Conservation (phyloP, 2,797 vertebrate genomes). For the Clarias pachynema region DNA sequence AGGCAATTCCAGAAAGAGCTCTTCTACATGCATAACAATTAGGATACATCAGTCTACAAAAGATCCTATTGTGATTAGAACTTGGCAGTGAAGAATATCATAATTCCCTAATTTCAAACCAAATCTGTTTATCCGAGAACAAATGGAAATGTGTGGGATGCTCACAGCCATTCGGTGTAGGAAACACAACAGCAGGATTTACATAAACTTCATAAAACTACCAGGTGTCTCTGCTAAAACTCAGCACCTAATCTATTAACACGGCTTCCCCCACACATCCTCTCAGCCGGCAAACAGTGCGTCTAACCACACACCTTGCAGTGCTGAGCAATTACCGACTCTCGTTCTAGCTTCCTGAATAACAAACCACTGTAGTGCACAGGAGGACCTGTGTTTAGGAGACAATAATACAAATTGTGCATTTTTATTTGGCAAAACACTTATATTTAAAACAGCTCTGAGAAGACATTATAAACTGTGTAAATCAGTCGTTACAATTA, state of each 20-base stretch:
- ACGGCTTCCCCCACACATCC: not conserved
- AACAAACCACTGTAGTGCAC: conserved; percentile 1
- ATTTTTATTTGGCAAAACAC: not conserved
- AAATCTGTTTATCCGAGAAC: not conserved
- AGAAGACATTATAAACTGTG: not conserved
- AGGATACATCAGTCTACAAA: conserved; percentile 1
- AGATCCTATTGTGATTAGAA: not conserved
- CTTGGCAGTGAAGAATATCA: not conserved
- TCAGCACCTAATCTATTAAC: not conserved
- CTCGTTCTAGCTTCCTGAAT: not conserved
- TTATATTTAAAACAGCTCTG: not conserved
- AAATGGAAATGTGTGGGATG: not conserved
- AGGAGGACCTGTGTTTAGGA: not conserved
- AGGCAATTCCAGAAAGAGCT: not conserved
- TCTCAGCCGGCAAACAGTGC: not conserved
- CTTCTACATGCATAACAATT: not conserved
- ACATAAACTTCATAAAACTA: conserved; percentile 21
- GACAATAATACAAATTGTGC: not conserved
- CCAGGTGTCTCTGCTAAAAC: not conserved
- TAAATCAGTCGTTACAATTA: not conserved
- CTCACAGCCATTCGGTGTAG: not conserved
- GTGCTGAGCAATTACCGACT: not conserved
- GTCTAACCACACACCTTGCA: not conserved
- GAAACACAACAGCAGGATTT: conserved; percentile 5
- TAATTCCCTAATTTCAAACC: not conserved